phyloP scores from a whole-genome alignment of 2,888 invertebrate species.

The Acrobasis consociella region DNA sequence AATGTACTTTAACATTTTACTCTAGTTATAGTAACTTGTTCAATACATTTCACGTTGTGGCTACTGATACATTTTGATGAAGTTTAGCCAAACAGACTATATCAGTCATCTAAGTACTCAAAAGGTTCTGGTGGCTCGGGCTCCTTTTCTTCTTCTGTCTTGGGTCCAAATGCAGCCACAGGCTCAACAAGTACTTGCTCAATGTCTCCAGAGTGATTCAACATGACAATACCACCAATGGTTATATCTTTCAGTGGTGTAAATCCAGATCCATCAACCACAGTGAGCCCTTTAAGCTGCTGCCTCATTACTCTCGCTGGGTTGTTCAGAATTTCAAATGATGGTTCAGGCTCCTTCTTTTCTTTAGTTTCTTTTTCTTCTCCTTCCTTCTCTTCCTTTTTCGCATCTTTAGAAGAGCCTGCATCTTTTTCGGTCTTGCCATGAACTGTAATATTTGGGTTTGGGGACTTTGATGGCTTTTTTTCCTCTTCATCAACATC shows the following conservation, averaged over 20 bases:
- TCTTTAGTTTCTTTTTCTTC: constrained; percentile 75
- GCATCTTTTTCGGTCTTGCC: constrained; percentile 74
- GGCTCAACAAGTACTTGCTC: constrained; percentile 95
- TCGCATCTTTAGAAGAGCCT: constrained; percentile 73
- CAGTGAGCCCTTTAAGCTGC: constrained; percentile 90
- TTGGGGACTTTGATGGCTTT: constrained; percentile 74
- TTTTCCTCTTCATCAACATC: constrained; percentile 89
- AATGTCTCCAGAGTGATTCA: constrained; percentile 91
- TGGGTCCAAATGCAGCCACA: constrained; percentile 94
- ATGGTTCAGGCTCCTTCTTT: constrained; percentile 95
- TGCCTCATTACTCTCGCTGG: constrained; percentile 97
- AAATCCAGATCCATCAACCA: constrained; percentile 92
- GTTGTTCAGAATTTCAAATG: constrained; percentile 95
- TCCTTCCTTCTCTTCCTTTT: constrained; percentile 76
- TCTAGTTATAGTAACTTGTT: constrained; percentile 52
- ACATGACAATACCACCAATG: constrained; percentile 98
- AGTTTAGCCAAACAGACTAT: constrained; percentile 49
- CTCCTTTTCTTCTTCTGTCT: constrained; percentile 97
- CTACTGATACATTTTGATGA: constrained; percentile 45
- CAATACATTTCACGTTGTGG: constrained; percentile 54
- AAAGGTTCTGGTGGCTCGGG: constrained; percentile 99
- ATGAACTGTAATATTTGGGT: constrained; percentile 76
- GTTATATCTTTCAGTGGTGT: constrained; percentile 94
- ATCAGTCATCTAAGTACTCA: constrained; percentile 94
- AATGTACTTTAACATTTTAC: constrained; percentile 59